Evolutionary conservation across 2,797 vertebrate genomes (phyloP), one percentile per base, ranked within the genome.

Genomic region (Diglossa cyanea): DNA sequence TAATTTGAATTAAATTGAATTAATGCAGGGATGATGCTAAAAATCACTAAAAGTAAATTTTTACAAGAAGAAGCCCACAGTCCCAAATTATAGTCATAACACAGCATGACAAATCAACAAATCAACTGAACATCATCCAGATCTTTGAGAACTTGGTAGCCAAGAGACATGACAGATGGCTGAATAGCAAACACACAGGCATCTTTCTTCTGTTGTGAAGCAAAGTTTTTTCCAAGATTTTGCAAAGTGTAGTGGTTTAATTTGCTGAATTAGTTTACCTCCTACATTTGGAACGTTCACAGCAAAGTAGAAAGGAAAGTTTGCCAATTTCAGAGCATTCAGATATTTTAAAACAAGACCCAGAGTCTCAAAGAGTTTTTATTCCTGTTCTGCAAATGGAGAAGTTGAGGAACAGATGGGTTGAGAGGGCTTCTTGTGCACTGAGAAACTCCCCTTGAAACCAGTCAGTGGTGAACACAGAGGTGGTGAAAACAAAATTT

Each of bases 81-180:
- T 28, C 23, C 6, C 6, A 35, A 73, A 61, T 13, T 26, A 25
- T 28, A 86, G n/a, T 70, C 82, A 76, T 82, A 91, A 58, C 24
- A 78, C 44, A 76, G 54, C 47, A 60, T 13, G 33, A 66, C 7
- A 90, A 92, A 90, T 63, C 54, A 68, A 57, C 17, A 90, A 65
- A 72, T 66, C 28, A 70, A 47, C 28, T n/a, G 67, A 95, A 63
- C 17, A 55, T 45, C 53, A 73, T 58, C 61, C 74, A 47, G 48
- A 67, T 77, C 45, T 74, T 48, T 74, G 47, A 86, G 40, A 93
- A 83, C 48, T 88, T 86, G 28, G 21, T 86, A 87, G 30, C 21
- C 75, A 93, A 67, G 68, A 94, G 53, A 94, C 17, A 20, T 10
- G 61, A 71, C 93, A 95, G 88, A 85, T 91, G 82, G 81, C 5